Conservation (phyloP, 1,140 invertebrate genomes). For the Diorhabda carinulata region DNA sequence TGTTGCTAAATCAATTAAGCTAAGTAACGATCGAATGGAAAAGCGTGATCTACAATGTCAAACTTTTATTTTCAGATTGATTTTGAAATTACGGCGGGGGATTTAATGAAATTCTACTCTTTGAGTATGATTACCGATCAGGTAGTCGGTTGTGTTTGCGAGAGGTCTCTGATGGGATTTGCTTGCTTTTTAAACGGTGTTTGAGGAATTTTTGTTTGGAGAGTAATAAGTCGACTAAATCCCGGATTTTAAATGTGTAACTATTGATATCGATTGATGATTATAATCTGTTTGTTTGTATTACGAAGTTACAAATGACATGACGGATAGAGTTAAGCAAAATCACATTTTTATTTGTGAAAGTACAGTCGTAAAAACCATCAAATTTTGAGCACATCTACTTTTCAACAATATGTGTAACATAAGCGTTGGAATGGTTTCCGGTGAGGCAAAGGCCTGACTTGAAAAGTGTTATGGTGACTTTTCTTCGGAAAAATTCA, state of each 20-base stretch:
- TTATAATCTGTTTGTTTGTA: too few species aligned
- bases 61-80: constrained; percentile 14
- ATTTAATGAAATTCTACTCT: constrained; percentile 7
- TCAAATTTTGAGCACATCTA: too few species aligned
- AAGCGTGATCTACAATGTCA: constrained; percentile 14
- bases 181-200: background rate
- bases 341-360: too few species aligned
- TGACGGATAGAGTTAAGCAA: too few species aligned
- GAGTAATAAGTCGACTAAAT: background rate
- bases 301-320: too few species aligned
- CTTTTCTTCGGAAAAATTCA: too few species aligned
- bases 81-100: constrained; percentile 5
- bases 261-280: too few species aligned
- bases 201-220: background rate
- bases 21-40: constrained; percentile 29
- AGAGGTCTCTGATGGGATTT: background rate
- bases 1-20: constrained; percentile 34
- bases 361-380: too few species aligned
- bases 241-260: background rate
- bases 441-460: too few species aligned
- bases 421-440: too few species aligned
- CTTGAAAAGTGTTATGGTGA: too few species aligned
- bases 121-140: background rate
- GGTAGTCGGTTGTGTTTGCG: constrained; percentile 1
- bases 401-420: too few species aligned